Conservation (phyloP, 2,113 vertebrate species). For the Xenus cinereus region DNA sequence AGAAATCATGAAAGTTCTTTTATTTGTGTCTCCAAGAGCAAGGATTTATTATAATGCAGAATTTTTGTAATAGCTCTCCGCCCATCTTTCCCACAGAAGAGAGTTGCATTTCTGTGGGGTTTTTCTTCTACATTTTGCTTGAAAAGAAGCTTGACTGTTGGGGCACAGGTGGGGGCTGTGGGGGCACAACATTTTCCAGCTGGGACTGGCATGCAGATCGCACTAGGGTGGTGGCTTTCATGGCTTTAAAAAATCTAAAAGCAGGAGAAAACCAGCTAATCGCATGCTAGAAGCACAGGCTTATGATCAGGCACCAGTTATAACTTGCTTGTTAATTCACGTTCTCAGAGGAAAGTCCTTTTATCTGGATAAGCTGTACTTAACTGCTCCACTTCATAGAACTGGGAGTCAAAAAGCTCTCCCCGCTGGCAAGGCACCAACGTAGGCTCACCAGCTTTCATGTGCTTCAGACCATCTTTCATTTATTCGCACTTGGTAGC, state of each 20-base stretch:
- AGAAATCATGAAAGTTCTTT: neutral
- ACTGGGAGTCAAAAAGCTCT: neutral
- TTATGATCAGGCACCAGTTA: neutral
- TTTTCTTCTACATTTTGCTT: conserved; percentile 8
- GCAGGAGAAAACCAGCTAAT: neutral
- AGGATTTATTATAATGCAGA: neutral
- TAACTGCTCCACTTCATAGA: conserved; percentile 12
- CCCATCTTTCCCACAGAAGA: neutral
- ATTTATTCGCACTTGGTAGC: neutral
- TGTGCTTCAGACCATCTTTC: neutral
- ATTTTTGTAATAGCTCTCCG: neutral
- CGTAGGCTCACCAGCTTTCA: neutral
- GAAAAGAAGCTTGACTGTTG: neutral
- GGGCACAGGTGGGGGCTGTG: conserved; percentile 14
- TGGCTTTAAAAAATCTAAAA: neutral
- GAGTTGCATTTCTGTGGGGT: neutral
- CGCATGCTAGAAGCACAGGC: neutral
- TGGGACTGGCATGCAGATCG: neutral
- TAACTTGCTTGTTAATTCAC: conserved; percentile 33
- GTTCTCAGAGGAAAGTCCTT: conserved; percentile 28
- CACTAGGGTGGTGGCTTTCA: neutral
- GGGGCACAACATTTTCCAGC: conserved; percentile 13
- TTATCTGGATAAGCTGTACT: conserved; percentile 35
- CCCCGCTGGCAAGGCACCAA: fast-evolving
- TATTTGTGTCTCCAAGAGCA: neutral